Percentiles rank a stretch among this genome's conserved stretches.
Conservation (phyloP, 2,113 vertebrate genomes). For the Laticauda laticaudata region DNA sequence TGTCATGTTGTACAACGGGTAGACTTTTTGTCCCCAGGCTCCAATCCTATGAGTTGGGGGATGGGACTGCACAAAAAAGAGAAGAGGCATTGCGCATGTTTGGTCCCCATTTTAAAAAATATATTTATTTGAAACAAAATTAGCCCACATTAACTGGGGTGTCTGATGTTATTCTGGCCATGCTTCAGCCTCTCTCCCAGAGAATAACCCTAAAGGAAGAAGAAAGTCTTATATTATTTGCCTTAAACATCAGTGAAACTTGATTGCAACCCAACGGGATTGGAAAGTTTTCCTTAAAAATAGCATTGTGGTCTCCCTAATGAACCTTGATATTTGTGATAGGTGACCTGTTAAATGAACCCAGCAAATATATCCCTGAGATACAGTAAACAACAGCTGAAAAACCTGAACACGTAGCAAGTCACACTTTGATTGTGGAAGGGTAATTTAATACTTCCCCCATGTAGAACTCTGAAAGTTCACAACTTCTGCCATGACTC, state of each 20-base stretch:
- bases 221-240: neutral
- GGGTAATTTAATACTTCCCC: neutral
- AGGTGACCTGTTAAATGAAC: accelerated
- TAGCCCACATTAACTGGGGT: neutral
- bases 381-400: neutral
- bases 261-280: neutral
- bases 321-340: neutral
- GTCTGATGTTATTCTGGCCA: neutral
- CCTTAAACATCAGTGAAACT: neutral
- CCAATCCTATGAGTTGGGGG: neutral
- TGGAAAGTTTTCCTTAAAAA: conserved; percentile 38
- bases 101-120: neutral
- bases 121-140: neutral
- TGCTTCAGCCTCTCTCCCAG: neutral
- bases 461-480: neutral
- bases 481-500: neutral
- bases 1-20: neutral
- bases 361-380: neutral
- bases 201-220: neutral
- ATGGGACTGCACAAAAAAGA: neutral
- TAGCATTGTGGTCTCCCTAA: neutral
- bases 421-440: neutral
- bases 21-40: neutral
- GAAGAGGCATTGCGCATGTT: neutral
- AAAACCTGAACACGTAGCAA: neutral